These are phyloP conservation scores for Microcebus tavaratra DNA, from an alignment of 2,113 vertebrate species.

Conservation along the genomic window DNA sequence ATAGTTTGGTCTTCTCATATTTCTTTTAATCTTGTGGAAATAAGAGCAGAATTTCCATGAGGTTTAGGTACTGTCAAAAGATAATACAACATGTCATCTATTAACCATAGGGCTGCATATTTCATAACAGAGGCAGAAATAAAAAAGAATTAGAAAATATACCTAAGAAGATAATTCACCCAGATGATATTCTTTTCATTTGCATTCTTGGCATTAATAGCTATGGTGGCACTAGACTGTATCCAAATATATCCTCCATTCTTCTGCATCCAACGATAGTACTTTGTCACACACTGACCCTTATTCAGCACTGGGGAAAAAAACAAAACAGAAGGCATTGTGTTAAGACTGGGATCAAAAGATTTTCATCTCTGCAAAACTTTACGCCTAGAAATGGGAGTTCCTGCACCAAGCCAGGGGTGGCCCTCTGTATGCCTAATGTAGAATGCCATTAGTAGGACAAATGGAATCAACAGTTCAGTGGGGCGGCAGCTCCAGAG, in stretches of 20 bases:
- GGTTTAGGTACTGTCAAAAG: conserved; percentile 15
- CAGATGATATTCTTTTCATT: conserved; percentile 99
- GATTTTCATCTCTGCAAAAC: neutral
- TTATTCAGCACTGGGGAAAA: conserved; percentile 94
- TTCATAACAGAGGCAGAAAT: conserved; percentile 60
- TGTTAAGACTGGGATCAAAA: conserved; percentile 56
- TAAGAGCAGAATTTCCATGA: conserved; percentile 17
- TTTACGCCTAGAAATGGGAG: neutral
- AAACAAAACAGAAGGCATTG: conserved; percentile 62
- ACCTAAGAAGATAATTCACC: conserved; percentile 99
- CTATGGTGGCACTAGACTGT: conserved; percentile 98
- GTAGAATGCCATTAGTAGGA: conserved; percentile 41
- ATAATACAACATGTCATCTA: neutral
- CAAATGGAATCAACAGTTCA: conserved; percentile 66
- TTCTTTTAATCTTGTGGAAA: conserved; percentile 17
- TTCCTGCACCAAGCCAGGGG: neutral
- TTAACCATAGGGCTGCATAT: neutral
- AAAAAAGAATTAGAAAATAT: conserved; percentile 75
- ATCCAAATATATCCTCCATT: conserved; percentile 99
- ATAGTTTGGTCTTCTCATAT: neutral
- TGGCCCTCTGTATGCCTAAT: conserved; percentile 25
- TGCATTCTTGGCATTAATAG: conserved; percentile 97
- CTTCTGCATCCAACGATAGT: conserved; percentile 99
- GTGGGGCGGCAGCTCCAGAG: neutral
- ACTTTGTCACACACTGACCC: conserved; percentile 98